Percentiles rank a stretch among this genome's conserved stretches.
Evolutionary conservation across 2,797 vertebrate species (phyloP).

Genomic region (Chaetodon trifasciatus): DNA sequence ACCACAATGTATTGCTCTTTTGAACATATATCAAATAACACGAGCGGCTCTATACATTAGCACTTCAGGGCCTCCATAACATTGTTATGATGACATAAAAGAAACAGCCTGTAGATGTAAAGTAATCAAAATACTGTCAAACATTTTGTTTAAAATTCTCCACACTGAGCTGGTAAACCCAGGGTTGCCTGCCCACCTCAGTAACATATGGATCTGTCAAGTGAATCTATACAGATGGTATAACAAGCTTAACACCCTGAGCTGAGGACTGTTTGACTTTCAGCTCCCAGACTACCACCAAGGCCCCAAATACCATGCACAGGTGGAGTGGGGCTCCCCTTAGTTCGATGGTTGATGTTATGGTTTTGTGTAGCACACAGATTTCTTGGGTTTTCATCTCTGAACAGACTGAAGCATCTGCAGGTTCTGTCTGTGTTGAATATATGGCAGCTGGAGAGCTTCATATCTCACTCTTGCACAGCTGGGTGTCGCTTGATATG

Average conservation of each 20-base stretch:
- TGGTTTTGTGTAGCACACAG: not conserved
- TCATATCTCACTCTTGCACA: not conserved
- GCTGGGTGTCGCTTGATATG: constrained; percentile 4
- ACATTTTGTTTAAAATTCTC: not conserved
- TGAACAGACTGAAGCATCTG: not conserved
- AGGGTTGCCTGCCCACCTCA: not conserved
- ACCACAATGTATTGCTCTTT: not conserved
- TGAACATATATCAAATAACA: not conserved
- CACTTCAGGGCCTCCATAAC: not conserved
- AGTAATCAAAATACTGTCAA: not conserved
- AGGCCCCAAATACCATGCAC: constrained; percentile 31
- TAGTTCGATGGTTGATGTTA: constrained; percentile 13
- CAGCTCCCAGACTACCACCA: constrained; percentile 36
- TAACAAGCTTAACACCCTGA: constrained; percentile 14
- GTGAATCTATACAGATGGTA: constrained; percentile 47
- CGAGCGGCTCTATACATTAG: not conserved
- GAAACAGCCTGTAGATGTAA: not conserved
- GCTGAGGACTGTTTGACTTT: constrained; percentile 40
- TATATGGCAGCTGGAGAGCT: constrained; percentile 7
- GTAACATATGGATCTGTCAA: constrained; percentile 33
- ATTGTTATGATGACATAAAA: not conserved
- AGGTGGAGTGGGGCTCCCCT: constrained; percentile 12
- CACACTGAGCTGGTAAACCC: not conserved
- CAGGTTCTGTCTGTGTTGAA: not conserved
- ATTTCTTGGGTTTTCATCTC: not conserved